Base-by-base conservation (phyloP, 2,888 invertebrate genomes). In the Leucophenga maculata region DNA sequence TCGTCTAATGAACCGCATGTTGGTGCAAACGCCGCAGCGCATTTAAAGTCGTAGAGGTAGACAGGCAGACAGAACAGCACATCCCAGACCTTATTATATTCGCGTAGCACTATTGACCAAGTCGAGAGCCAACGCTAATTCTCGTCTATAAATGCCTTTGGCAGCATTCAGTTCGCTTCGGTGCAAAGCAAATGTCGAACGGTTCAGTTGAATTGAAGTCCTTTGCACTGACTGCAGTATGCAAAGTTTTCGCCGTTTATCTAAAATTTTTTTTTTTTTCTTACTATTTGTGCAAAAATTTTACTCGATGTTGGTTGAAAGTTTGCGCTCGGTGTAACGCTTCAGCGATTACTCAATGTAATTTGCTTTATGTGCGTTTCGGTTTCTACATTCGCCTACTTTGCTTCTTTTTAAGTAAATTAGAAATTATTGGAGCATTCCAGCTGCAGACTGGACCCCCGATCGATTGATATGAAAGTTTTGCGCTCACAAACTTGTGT, bases 1-100 rank as follows among this genome's bases (percentile, higher is more conserved):
- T 70, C 76, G 74, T 75, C 77, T 82, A 85, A 83, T 84, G 83
- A 85, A 83, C 84, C 85, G 78, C 85, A 82, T 78, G 85, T 80
- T 80, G 79, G 85, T 74, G 75, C 68, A 71, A 54, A 64, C 65
- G 60, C 55, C 4, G 55, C 57, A 31, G 32, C 68, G 68, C 72
- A 68, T 72, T 46, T 52, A 57, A 68, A 66, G 67, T 62, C 44
- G 64, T 31, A 44, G 20, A 31, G 52, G 8, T 39, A 39, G 39
- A 39, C 11, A 39, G 4, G 11, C 11, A 39, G 39, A 39, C 8
- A 39, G 39, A 8, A 39, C 11, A 39, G 39, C 1, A 39, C 11
- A 6, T 39, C 8, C 11, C 8, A 11, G 8, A 11, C 11, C 1
- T 39, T 39, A 11, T 39, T 39, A 6, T 39, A 11, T 39, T 39